Evolutionary conservation across 2,888 invertebrate species (phyloP).

Genomic region (Itoplectis maculator): DNA sequence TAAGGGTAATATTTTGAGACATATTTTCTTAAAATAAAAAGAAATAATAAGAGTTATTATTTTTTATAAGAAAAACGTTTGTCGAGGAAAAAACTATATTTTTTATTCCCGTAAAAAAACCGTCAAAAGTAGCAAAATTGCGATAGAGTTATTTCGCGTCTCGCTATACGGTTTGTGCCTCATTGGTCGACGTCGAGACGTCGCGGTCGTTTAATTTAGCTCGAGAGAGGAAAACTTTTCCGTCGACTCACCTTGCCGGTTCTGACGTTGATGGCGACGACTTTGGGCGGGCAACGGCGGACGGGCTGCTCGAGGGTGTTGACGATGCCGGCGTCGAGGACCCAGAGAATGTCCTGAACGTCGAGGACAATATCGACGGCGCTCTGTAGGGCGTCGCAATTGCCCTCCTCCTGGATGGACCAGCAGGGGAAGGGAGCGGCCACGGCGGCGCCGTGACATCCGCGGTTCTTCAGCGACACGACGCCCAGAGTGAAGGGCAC

Average conservation of each 20-base stretch:
- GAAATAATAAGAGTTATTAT: no score
- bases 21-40: no score
- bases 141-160: no score
- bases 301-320: constrained; percentile 89
- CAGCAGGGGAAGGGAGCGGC: constrained; percentile 88
- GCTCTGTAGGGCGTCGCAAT: constrained; percentile 90
- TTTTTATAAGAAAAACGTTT: no score
- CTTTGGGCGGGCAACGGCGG: constrained; percentile 89
- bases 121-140: no score
- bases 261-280: constrained; percentile 87
- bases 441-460: constrained; percentile 77
- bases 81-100: no score
- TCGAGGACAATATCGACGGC: constrained; percentile 89
- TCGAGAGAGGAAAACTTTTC: no score
- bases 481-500: constrained; percentile 89
- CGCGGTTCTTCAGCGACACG: constrained; percentile 84
- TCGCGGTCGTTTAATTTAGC: no score
- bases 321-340: constrained; percentile 89
- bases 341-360: constrained; percentile 89
- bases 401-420: constrained; percentile 88
- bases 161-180: no score
- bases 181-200: no score
- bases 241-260: constrained; percentile 85
- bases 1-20: no score
- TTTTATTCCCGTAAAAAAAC: no score